These are phyloP conservation scores for Onychostruthus taczanowskii DNA, from an alignment of 2,113 vertebrate genomes.

Conservation along the genomic window DNA sequence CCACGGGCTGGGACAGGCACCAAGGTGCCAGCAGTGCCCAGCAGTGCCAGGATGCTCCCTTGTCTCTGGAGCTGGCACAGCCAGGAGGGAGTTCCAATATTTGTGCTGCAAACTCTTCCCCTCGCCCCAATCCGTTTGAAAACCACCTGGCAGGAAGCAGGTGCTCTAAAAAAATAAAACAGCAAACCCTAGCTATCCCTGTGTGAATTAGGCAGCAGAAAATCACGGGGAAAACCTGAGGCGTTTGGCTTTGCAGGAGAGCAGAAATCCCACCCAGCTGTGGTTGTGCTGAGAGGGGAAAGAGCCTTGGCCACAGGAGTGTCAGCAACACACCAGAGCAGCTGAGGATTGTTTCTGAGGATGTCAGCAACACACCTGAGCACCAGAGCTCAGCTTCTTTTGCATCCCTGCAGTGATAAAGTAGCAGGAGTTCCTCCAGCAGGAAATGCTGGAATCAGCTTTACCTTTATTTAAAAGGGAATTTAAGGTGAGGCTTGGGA, in stretches of 20 bases:
- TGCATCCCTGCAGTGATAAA: neutral
- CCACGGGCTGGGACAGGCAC: neutral
- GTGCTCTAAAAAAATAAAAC: neutral
- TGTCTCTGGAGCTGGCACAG: neutral
- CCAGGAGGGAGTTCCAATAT: neutral
- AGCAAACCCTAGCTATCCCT: neutral
- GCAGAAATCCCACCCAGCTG: neutral
- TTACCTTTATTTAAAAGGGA: neutral
- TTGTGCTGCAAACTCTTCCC: neutral
- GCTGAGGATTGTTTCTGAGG: neutral
- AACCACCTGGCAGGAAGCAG: neutral
- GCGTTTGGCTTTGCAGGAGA: neutral
- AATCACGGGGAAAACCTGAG: neutral
- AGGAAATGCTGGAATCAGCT: neutral
- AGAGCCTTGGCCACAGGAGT: neutral
- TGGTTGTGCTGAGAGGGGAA: neutral
- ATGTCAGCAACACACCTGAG: neutral
- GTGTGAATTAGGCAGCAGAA: neutral
- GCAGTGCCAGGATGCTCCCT: neutral
- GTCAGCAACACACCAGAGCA: neutral
- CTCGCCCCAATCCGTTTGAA: neutral
- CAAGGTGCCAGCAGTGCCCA: neutral
- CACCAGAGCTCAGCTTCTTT: neutral
- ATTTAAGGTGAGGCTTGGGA: conserved; percentile 17
- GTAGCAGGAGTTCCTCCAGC: neutral